These are phyloP conservation scores for Micrasema longulum DNA, from an alignment of 1,140 invertebrate genomes.

Conservation along the genomic window DNA sequence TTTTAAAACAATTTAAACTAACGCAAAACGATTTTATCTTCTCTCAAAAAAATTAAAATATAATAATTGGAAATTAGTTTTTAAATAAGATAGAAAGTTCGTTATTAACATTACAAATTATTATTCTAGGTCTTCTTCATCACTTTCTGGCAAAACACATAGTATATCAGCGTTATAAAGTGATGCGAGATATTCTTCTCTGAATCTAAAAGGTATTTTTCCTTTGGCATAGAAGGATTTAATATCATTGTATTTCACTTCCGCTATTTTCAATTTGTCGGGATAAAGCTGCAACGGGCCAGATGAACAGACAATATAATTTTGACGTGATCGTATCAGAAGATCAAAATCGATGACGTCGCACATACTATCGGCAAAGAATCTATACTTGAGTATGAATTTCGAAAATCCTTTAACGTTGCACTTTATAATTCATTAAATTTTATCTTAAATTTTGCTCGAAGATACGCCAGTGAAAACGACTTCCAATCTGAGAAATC, in stretches of 20 bases:
- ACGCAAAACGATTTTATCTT: not conserved
- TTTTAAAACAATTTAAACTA: no score
- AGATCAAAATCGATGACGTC: slow-evolving; percentile 5
- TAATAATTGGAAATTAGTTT: no score
- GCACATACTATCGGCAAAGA: slow-evolving; percentile 3
- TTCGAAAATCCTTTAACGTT: not conserved
- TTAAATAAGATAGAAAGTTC: no score
- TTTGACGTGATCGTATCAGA: not conserved
- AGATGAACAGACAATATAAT: slow-evolving; percentile 2
- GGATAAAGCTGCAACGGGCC: not conserved
- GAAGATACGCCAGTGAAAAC: slow-evolving; percentile 3
- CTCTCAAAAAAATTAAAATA: no score
- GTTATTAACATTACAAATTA: no score
- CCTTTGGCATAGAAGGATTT: not conserved
- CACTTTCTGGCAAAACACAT: not conserved
- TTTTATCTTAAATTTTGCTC: not conserved
- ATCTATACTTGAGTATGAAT: not conserved
- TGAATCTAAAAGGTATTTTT: slow-evolving; percentile 3
- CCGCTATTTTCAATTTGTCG: not conserved
- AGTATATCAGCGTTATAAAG: not conserved
- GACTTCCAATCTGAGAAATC: no score
- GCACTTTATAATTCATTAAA: slow-evolving; percentile 1
- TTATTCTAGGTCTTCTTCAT: not conserved
- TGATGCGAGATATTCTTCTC: not conserved
- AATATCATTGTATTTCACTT: not conserved